These are phyloP conservation scores for Lordiphosa andalusiaca DNA, from an alignment of 2,888 invertebrate genomes.

Conservation along the genomic window DNA sequence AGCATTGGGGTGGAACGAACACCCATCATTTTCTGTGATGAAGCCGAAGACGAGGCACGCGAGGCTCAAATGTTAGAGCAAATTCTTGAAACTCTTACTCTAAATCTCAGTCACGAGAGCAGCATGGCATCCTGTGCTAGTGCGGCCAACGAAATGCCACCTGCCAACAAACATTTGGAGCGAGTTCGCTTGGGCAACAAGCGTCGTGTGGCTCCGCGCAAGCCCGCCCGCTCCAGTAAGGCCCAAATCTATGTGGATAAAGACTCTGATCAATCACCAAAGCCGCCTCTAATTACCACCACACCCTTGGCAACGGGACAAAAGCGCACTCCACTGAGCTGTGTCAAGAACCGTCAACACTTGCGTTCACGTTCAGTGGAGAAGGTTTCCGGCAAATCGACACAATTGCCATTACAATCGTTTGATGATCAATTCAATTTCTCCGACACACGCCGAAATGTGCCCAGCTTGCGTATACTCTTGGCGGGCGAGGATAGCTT, in stretches of 20 bases:
- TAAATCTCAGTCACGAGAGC: constrained; percentile 68
- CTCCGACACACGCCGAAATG: constrained; percentile 26
- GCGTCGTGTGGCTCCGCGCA: constrained; percentile 54
- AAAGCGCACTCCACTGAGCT: constrained; percentile 75
- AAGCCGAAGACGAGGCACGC: constrained; percentile 62
- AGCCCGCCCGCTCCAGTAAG: constrained; percentile 51
- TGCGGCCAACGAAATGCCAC: constrained; percentile 30
- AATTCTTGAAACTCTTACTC: constrained; percentile 70
- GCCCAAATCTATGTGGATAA: constrained; percentile 71
- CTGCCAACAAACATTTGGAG: constrained; percentile 68
- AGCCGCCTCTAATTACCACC: constrained; percentile 31
- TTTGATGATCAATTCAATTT: constrained; percentile 68
- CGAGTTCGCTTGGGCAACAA: constrained; percentile 66
- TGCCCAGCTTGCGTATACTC: constrained; percentile 30
- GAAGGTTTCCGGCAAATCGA: constrained; percentile 54
- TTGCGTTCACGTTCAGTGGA: constrained; percentile 72
- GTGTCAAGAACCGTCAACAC: constrained; percentile 70
- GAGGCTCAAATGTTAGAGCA: constrained; percentile 77
- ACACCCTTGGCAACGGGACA: constrained; percentile 30
- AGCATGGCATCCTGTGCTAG: constrained; percentile 62
- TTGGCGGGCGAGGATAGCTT: constrained; percentile 28
- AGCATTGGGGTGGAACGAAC: constrained; percentile 77
- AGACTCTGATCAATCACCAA: constrained; percentile 34
- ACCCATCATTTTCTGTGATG: constrained; percentile 76
- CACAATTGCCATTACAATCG: constrained; percentile 51